Conservation (phyloP, 2,888 invertebrate species). For the Amphipoea lucens region DNA sequence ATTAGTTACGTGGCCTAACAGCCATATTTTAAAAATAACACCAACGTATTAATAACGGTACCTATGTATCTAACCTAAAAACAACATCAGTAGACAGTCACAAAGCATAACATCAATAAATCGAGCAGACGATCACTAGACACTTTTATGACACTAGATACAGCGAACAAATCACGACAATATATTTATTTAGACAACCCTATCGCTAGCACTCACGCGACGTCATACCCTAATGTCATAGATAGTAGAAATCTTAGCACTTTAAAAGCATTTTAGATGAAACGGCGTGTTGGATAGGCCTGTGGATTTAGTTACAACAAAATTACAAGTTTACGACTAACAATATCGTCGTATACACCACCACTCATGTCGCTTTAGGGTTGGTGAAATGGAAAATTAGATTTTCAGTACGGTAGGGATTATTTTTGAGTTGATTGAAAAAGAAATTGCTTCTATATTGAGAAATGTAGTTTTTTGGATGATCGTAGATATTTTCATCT, state of each 20-base stretch:
- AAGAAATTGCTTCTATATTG: not conserved
- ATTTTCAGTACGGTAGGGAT: conserved; percentile 1
- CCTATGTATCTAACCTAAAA: not conserved
- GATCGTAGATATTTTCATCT: not conserved
- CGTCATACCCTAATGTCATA: conserved; percentile 68
- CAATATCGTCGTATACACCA: conserved; percentile 81
- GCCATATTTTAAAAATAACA: not conserved
- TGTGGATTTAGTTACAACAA: conserved; percentile 85
- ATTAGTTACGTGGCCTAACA: not conserved
- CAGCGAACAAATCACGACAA: conserved; percentile 82
- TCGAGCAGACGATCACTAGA: conserved; percentile 78
- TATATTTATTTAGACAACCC: conserved; percentile 81
- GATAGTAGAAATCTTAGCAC: conserved; percentile 80
- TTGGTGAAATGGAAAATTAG: conserved; percentile 36
- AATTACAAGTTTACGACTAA: conserved; percentile 86
- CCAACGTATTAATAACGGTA: not conserved
- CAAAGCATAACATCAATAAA: conserved; percentile 79
- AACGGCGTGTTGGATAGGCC: conserved; percentile 79
- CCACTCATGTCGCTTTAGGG: conserved; percentile 73
- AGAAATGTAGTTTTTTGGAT: not conserved
- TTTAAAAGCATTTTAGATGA: conserved; percentile 87
- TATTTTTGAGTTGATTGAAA: not conserved
- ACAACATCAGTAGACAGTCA: conserved; percentile 60
- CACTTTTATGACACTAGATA: conserved; percentile 82
- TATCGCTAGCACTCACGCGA: conserved; percentile 64